Percentiles rank a stretch among this genome's conserved stretches.
Conservation (phyloP, 2,113 vertebrate species). For the Centrocercus urophasianus region DNA sequence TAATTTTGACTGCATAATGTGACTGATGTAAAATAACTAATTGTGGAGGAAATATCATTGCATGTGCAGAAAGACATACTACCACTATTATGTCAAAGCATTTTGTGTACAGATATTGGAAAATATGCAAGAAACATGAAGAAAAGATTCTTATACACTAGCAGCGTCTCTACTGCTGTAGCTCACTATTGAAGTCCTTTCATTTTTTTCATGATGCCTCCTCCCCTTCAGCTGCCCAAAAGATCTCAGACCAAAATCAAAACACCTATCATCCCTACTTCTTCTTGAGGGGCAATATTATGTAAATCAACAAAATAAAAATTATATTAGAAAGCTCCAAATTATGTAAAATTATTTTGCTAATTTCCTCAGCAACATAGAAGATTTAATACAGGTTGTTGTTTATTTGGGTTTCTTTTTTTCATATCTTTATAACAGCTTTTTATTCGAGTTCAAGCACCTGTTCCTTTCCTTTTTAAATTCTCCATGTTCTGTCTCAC, state of each 20-base stretch:
- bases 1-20: not conserved
- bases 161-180: not conserved
- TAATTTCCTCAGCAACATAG: not conserved
- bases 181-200: not conserved
- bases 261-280: not conserved
- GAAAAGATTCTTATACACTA: not conserved
- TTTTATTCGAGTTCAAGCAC: not conserved
- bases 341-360: not conserved
- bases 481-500: not conserved
- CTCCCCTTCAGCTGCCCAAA: not conserved
- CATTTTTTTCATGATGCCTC: fast-evolving
- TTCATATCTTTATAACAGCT: not conserved
- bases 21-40: not conserved
- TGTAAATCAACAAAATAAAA: fast-evolving
- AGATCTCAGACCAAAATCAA: not conserved
- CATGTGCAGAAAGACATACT: not conserved
- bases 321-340: not conserved
- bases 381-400: not conserved
- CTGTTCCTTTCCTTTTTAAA: not conserved
- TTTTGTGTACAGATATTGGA: not conserved
- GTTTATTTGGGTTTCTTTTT: not conserved
- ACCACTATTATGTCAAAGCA: not conserved
- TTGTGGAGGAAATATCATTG: not conserved
- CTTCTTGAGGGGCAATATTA: not conserved
- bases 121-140: not conserved